These are phyloP conservation scores for Paraplagusia blochii DNA, from an alignment of 2,113 vertebrate genomes.

Conservation along the genomic window DNA sequence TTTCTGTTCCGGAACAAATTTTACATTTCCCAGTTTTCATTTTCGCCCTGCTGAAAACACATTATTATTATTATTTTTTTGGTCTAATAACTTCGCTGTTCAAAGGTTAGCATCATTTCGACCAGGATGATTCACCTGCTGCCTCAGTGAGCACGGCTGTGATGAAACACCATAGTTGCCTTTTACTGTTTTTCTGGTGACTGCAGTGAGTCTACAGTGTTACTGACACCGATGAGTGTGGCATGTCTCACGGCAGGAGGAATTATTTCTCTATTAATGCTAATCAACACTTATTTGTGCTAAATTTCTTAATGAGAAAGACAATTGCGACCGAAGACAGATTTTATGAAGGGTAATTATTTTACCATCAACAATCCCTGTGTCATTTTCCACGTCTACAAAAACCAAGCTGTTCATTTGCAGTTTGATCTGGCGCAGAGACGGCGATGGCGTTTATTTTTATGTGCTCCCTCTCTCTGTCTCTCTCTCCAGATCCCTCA, in stretches of 20 bases:
- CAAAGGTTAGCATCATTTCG: no score
- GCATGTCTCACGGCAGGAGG: constrained; percentile 3
- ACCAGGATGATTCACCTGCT: no score
- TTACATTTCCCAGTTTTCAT: no score
- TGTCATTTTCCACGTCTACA: not conserved
- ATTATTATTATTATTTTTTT: no score
- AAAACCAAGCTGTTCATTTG: not conserved
- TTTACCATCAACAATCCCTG: not conserved
- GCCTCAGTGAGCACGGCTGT: not conserved
- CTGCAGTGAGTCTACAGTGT: constrained; percentile 2
- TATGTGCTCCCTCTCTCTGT: constrained; percentile 11
- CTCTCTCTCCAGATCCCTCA: constrained; percentile 83
- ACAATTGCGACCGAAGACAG: constrained; percentile 6
- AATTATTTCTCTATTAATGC: constrained; percentile 19
- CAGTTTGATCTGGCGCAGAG: constrained; percentile 14
- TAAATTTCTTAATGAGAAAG: constrained; percentile 14
- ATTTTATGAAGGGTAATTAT: not conserved
- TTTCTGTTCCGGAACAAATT: no score
- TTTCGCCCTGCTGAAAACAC: no score
- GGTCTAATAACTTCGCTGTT: no score
- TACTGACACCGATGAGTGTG: not conserved
- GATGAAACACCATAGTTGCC: not conserved
- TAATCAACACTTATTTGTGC: constrained; percentile 22
- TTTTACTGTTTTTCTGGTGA: constrained; percentile 4
- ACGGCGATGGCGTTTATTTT: not conserved